phyloP scores from a whole-genome alignment of 1,140 invertebrate genomes.

The Papilio polytes region DNA sequence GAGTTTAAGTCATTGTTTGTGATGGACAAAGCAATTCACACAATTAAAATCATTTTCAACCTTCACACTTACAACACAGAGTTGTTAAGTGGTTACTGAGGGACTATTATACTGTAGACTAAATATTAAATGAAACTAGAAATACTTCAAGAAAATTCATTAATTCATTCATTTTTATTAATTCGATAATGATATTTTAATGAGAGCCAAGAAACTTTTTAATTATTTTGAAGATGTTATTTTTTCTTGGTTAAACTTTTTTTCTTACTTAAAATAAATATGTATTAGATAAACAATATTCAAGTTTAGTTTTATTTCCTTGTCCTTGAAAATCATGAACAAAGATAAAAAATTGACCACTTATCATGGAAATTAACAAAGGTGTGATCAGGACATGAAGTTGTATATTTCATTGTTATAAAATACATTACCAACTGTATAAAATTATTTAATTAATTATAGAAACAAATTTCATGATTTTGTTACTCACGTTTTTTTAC shows the following conservation, averaged over 20 bases:
- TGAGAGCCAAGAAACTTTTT: too few relatives aligned
- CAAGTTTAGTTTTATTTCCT: too few relatives aligned
- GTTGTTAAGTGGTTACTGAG: not conserved
- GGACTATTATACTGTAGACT: not conserved
- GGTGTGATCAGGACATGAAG: not conserved
- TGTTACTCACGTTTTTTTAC: too few relatives aligned
- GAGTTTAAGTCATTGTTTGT: not conserved
- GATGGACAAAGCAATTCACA: not conserved
- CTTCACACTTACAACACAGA: not conserved
- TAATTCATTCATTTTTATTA: too few relatives aligned
- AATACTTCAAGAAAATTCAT: not conserved
- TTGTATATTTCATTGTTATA: not conserved
- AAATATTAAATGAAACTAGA: not conserved
- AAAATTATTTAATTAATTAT: not conserved
- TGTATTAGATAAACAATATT: too few relatives aligned
- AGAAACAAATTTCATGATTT: not conserved
- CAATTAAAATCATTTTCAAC: not conserved
- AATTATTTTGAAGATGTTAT: too few relatives aligned
- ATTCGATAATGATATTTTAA: too few relatives aligned
- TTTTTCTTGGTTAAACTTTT: too few relatives aligned
- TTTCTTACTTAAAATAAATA: too few relatives aligned
- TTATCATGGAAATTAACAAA: too few relatives aligned
- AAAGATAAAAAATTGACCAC: too few relatives aligned
- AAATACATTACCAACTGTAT: not conserved
- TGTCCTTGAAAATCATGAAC: too few relatives aligned